Percentiles rank a stretch among this genome's conserved stretches.
Evolutionary conservation across 2,888 invertebrate genomes (phyloP).

Genomic region (Nesidiocoris tenuis): DNA sequence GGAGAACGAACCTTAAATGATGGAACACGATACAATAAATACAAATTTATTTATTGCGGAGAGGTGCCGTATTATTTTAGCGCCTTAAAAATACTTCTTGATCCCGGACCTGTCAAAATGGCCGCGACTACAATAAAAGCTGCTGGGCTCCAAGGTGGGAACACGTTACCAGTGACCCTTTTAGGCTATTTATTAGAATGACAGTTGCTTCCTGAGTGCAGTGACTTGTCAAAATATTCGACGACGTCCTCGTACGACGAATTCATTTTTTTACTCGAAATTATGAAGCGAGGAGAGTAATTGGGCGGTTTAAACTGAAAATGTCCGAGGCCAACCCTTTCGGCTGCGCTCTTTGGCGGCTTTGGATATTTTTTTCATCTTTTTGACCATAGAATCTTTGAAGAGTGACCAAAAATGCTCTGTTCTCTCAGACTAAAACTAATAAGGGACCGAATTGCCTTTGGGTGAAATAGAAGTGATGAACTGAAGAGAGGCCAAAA

Average conservation of each 20-base stretch:
- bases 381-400: background rate
- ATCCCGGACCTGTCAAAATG: background rate
- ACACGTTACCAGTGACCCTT: background rate
- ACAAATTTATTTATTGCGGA: background rate
- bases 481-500: background rate
- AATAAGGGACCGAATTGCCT: background rate
- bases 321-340: background rate
- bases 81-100: background rate
- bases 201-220: background rate
- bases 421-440: background rate
- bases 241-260: too few relatives aligned
- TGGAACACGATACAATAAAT: background rate
- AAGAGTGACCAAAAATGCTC: background rate
- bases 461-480: background rate
- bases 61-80: background rate
- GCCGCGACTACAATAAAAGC: background rate
- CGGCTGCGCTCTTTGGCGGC: background rate
- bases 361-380: background rate
- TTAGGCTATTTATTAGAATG: background rate
- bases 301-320: background rate
- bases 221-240: background rate
- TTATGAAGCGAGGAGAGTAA: background rate
- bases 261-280: background rate
- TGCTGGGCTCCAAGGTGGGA: too few relatives aligned
- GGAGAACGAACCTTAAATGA: background rate